A percentile compares a stretch with the other conserved stretches of the same genome.
phyloP scores from a whole-genome alignment of 2,888 invertebrate genomes.

The Nineta flava region DNA sequence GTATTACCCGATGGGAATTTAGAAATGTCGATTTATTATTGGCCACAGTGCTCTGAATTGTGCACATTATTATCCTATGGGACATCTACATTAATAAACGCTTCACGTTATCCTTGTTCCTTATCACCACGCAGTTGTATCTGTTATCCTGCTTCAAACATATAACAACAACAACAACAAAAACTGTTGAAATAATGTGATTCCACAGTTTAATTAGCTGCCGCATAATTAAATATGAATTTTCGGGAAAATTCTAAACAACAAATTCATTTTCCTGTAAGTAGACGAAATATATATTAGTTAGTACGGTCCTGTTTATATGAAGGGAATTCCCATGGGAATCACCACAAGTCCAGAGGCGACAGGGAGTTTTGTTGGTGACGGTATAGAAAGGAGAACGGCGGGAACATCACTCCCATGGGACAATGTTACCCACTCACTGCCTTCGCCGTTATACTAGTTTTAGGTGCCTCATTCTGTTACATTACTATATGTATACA shows the following conservation, averaged over 20 bases:
- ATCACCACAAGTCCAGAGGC: slow-evolving; percentile 1
- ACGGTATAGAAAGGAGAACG: not conserved
- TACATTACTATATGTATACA: not conserved
- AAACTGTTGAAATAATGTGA: too few species aligned
- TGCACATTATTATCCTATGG: not conserved
- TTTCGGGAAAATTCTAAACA: not conserved
- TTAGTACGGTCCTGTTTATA: not conserved
- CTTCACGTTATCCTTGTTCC: not conserved
- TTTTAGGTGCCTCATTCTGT: too few species aligned
- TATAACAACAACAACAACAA: too few species aligned
- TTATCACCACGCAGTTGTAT: not conserved
- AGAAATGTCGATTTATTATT: slow-evolving; percentile 15
- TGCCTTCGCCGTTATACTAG: too few species aligned
- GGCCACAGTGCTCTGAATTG: slow-evolving; percentile 9
- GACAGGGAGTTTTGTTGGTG: slow-evolving; percentile 4
- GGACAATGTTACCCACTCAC: not conserved
- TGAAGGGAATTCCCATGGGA: slow-evolving; percentile 1
- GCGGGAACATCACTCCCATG: slow-evolving; percentile 2
- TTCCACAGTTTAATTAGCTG: too few species aligned
- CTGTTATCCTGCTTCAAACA: too few species aligned
- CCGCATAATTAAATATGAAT: too few species aligned
- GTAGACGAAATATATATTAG: not conserved
- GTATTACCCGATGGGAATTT: slow-evolving; percentile 11
- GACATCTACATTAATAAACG: not conserved
- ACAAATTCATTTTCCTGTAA: not conserved